Evolutionary conservation across 1,140 invertebrate species (phyloP).

Genomic region (Maconellicoccus hirsutus): DNA sequence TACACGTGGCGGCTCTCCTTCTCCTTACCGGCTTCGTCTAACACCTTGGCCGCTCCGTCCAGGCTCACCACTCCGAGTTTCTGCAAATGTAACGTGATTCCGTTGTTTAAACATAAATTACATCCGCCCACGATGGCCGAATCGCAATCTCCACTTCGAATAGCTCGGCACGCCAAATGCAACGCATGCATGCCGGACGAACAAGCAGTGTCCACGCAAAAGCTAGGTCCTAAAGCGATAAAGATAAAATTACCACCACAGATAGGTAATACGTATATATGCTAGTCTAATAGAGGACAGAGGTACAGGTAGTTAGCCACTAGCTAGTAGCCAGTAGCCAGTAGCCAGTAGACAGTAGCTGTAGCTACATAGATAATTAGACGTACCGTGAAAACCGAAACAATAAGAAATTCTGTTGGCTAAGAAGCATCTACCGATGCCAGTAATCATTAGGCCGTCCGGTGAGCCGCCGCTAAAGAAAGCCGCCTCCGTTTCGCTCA

Average conservation of each 20-base stretch:
- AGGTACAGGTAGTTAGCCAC: no score
- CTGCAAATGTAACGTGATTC: constrained; percentile 63
- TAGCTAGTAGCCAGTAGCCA: no score
- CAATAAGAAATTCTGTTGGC: constrained; percentile 51
- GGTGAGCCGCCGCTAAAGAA: constrained; percentile 6
- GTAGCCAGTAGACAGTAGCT: no score
- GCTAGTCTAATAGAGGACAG: no score
- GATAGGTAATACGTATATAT: no score
- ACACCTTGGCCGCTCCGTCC: constrained; percentile 75
- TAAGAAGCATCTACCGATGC: constrained; percentile 50
- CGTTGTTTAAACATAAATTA: constrained; percentile 68
- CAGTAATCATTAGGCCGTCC: constrained; percentile 48
- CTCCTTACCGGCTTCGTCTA: constrained; percentile 58
- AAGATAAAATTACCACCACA: no score
- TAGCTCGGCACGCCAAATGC: constrained; percentile 61
- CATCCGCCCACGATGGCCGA: constrained; percentile 71
- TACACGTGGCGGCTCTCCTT: no score
- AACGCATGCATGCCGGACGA: constrained; percentile 73
- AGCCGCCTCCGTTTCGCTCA: constrained; percentile 6
- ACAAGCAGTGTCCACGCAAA: constrained; percentile 73
- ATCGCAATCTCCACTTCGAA: constrained; percentile 64
- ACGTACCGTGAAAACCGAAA: constrained; percentile 46
- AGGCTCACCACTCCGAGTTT: constrained; percentile 60
- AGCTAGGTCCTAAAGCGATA: constrained; percentile 60
- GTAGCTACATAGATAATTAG: no score